Base-by-base conservation (phyloP, 2,797 vertebrate genomes). In the Schizopygopsis pylzovi region DNA sequence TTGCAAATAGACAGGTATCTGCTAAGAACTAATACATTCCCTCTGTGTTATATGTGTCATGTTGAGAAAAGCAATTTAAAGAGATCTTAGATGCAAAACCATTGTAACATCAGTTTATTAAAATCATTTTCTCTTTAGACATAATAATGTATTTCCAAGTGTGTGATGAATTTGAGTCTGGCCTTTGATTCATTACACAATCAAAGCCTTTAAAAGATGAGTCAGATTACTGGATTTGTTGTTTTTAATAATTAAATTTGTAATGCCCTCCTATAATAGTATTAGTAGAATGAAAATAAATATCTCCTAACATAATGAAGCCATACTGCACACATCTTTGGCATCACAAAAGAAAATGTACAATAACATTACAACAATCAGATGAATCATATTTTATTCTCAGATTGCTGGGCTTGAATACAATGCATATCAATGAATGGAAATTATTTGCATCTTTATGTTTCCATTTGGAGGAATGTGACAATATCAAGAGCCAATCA, bases 191-290 rank as follows among this genome's bases (percentile, higher is more conserved):
- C 92, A 95, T 92, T 87, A 90, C 88, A 86, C 79, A 90, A 89
- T 90, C 94, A 93, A 90, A 89, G 89, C 90, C 86, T 93, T 91
- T 92, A 87, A 91, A 91, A 75, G 89, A 92, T 91, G 90, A 93
- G 90, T 93, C 91, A 90, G 89, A 81, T 88, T 91, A 82, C 86
- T 52, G 87, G 84, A 85, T 91, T 94, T 75, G 83, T 86, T 88
- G 88, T 93, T 92, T 93, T 92, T 92, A 93, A 92, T 92, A 92
- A 90, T 91, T 80, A 91, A 90, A 90, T 91, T 92, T 90, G 89
- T 88, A 90, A 90, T 90, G 87, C 87, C 92, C 86, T 90, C 90
- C 90, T 86, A 90, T 93, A 92, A 92, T 89, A 89, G 81, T 88
- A 85, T 90, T 72, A 83, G 84, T 85, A 90, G 88, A 89, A 87